These are phyloP conservation scores for Thermophis baileyi DNA, from an alignment of 2,113 vertebrate genomes.

Conservation along the genomic window DNA sequence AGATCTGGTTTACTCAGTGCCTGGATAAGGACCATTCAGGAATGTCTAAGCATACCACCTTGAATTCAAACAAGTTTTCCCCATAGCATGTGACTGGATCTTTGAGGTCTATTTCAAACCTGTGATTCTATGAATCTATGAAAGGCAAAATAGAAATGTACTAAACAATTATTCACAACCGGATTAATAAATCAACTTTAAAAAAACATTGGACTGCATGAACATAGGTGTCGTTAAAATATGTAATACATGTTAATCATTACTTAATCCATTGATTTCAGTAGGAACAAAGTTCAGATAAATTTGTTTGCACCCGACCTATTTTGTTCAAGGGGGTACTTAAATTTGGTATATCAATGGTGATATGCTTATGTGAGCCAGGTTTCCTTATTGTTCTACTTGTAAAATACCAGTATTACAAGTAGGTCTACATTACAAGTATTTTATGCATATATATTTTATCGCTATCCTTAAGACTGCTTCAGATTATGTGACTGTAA, in stretches of 20 bases:
- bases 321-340: background rate
- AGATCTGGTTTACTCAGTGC: background rate
- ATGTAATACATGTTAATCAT: background rate
- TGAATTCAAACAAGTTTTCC: background rate
- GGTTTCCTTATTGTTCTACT: background rate
- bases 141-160: background rate
- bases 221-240: background rate
- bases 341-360: background rate
- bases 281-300: background rate
- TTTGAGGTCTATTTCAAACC: background rate
- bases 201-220: too few relatives aligned
- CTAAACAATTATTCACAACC: background rate
- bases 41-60: background rate
- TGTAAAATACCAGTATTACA: background rate
- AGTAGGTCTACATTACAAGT: background rate
- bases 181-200: background rate
- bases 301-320: background rate
- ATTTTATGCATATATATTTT: background rate
- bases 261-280: background rate
- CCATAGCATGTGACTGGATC: background rate
- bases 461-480: background rate
- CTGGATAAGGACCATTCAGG: background rate
- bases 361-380: background rate
- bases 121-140: background rate
- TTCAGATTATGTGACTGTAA: background rate